These are phyloP conservation scores for Holacanthella duospinosa DNA, from an alignment of 2,888 invertebrate species.

Conservation along the genomic window DNA sequence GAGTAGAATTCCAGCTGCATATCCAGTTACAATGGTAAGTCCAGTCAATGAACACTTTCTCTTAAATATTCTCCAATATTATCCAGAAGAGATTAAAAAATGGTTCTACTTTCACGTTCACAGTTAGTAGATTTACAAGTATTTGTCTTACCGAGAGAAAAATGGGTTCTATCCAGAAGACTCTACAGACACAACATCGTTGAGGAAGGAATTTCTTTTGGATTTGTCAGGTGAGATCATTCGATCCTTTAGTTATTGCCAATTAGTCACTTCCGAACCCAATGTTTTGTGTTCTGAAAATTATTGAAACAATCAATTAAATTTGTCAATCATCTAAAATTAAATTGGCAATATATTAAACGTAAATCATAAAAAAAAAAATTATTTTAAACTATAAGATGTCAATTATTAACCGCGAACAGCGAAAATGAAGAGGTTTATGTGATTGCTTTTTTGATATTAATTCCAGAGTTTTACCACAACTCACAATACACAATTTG, in stretches of 20 bases:
- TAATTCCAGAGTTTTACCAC: slow-evolving; percentile 42
- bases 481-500: slow-evolving; percentile 41
- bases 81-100: no score
- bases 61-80: background rate
- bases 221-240: slow-evolving; percentile 45
- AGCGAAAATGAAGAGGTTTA: background rate
- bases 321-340: background rate
- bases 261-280: background rate
- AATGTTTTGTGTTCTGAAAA: background rate
- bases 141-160: slow-evolving; percentile 45
- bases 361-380: background rate
- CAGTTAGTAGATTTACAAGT: slow-evolving; percentile 47
- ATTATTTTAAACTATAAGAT: slow-evolving; percentile 1
- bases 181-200: slow-evolving; percentile 45
- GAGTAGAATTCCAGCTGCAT: slow-evolving; percentile 36
- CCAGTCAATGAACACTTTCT: background rate
- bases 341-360: background rate
- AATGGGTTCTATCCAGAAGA: slow-evolving; percentile 45
- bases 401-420: slow-evolving; percentile 8
- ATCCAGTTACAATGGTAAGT: slow-evolving; percentile 37
- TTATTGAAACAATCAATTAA: background rate
- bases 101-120: no score
- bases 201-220: slow-evolving; percentile 45
- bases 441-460: background rate
- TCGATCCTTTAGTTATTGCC: no score